Evolutionary conservation across 2,113 vertebrate genomes (phyloP), one percentile per base, ranked within the genome.

Genomic region (Myotis davidii): DNA sequence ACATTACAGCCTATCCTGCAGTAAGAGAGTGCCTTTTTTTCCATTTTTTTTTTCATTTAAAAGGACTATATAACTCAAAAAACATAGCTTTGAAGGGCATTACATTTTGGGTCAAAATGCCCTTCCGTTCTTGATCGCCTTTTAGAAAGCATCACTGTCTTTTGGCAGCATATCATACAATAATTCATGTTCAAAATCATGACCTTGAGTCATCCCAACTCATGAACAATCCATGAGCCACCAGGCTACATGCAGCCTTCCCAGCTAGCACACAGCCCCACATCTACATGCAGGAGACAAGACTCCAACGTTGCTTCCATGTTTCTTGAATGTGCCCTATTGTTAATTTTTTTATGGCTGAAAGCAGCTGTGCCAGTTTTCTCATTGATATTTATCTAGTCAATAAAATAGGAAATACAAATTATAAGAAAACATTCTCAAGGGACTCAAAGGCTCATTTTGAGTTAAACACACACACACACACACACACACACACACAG

Each of bases 341-440:
- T 6, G n/a, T 10, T 52, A 39, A 74, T 39, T 64, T 85, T 91
- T 59, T 52, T 5, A 72, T 81, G 50, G 34, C 69, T 94, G 76
- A 88, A 94, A 95, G 89, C 25, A 95, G 89, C 25, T 69, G 50
- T 37, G 11, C 27, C 34, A 90, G 42, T 92, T 92, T 90, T 72
- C 50, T 90, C 56, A 95, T 91, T 79, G 90, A 65, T 65, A 85
- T 81, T 90, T 90, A 88, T 74, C 72, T 50, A 67, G 29, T 92
- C 61, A 88, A 85, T 88, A 77, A 81, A 81, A 87, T 6, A 92
- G 64, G 29, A 93, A 97, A 78, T 34, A 64, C 59, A 90, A 72
- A 76, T 45, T 64, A 1, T 85, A 93, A 91, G 17, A 93, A 88
- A 91, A 87, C 6, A 94, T 94, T 85, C 27, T 14, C 59, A 92